A percentile compares a stretch with the other conserved stretches of the same genome.
phyloP scores from a whole-genome alignment of 2,113 vertebrate species.

The Prunella himalayana region DNA sequence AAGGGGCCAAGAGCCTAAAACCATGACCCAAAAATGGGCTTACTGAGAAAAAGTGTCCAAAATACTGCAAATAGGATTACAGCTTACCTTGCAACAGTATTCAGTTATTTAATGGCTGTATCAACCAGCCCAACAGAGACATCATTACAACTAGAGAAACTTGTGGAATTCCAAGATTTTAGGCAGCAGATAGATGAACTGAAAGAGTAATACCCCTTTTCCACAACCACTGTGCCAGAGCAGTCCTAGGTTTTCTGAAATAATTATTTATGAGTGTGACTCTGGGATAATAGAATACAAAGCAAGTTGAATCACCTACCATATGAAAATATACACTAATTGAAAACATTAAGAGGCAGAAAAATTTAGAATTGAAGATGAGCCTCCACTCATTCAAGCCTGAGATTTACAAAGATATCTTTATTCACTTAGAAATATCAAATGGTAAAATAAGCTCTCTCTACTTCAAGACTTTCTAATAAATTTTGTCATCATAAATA shows the following conservation, averaged over 20 bases:
- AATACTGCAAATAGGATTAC: background rate
- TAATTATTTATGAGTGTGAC: background rate
- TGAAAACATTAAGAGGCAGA: background rate
- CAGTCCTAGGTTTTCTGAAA: background rate
- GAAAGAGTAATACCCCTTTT: background rate
- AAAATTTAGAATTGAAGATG: background rate
- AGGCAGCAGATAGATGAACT: background rate
- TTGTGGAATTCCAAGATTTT: background rate
- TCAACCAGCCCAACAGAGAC: background rate
- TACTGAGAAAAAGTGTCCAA: background rate
- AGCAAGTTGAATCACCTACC: background rate
- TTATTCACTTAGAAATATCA: background rate
- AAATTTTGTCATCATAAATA: background rate
- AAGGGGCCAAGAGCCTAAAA: background rate
- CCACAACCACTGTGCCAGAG: background rate
- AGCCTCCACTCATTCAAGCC: background rate
- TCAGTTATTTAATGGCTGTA: background rate
- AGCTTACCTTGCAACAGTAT: background rate
- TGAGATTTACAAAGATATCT: background rate
- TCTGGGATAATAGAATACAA: background rate
- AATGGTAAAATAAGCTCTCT: background rate
- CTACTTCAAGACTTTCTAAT: background rate
- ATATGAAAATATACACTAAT: background rate
- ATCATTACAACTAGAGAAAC: background rate
- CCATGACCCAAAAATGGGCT: background rate